Conservation (phyloP, 1,140 invertebrate genomes). For the Maniola jurtina region DNA sequence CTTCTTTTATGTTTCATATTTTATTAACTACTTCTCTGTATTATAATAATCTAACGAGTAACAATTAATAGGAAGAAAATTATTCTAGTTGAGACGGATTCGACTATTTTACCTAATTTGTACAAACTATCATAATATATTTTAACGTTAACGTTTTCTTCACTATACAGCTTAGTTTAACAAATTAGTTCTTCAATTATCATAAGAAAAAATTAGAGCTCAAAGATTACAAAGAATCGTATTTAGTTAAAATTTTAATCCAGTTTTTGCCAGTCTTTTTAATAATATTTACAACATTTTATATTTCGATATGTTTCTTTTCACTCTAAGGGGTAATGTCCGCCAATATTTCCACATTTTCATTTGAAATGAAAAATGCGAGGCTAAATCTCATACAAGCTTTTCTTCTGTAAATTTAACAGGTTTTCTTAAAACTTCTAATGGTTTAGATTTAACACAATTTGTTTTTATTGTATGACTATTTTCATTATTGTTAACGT, state of each 20-base stretch:
- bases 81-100: slow-evolving; percentile 62
- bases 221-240: slow-evolving; percentile 16
- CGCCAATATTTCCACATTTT: slow-evolving; percentile 52
- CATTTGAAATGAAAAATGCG: slow-evolving; percentile 55
- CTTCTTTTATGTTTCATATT: slow-evolving; percentile 1
- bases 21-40: slow-evolving; percentile 13
- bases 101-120: slow-evolving; percentile 41
- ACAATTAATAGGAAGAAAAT: slow-evolving; percentile 38
- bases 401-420: slow-evolving; percentile 73
- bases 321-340: slow-evolving; percentile 43
- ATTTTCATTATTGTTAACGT: slow-evolving; percentile 57
- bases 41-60: slow-evolving; percentile 22
- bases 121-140: slow-evolving; percentile 30
- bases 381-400: slow-evolving; percentile 70
- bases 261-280: slow-evolving; percentile 55
- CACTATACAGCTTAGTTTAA: slow-evolving; percentile 26
- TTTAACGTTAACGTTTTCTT: slow-evolving; percentile 25
- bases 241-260: slow-evolving; percentile 32
- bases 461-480: slow-evolving; percentile 30
- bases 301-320: slow-evolving; percentile 64
- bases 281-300: slow-evolving; percentile 60
- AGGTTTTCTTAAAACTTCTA: slow-evolving; percentile 52
- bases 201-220: slow-evolving; percentile 31
- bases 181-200: slow-evolving; percentile 30
- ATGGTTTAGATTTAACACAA: slow-evolving; percentile 40